Evolutionary conservation across 35 echinoderm and acorn worm species (phyloP), one percentile per base, ranked within the genome.

Genomic region (Hemicentrotus pulcherrimus): DNA sequence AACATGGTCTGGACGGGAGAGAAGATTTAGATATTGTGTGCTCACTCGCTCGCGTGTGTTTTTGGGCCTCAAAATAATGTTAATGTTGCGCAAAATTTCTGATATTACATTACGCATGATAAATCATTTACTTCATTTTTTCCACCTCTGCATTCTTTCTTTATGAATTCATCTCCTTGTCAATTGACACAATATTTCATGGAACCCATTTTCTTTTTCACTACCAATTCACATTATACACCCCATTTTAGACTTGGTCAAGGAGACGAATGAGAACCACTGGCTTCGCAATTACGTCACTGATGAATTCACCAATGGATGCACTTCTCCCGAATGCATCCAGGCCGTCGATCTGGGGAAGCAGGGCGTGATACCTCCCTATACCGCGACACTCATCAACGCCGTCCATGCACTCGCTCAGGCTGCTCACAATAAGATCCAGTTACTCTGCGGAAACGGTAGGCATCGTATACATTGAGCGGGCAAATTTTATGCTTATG

Each of bases 271-370:
- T 28, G 46, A 93, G 48, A 93, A 58, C 91, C 48, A 93, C 46
- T 93, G 91, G 91, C 91, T 93, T 31, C 91, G 47, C 12, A 93
- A 93, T 31, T 93, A 93, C 91, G 46, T 93, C 91, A 31, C 46
- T 2, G 11, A 93, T 31, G 46, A 93, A 31, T 58, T 93, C 9
- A 47, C 91, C 48, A 47, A 58, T 48, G 91, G 91, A 5, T 93
- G 91, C 46, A 31, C 46, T 16, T 28, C 91, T 47, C 11, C 91
- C 16, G 46, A 93, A 58, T 93, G 91, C 48, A 31, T 93, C 16
- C 3, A 48, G 14, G 12, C 15, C 30, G 48, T 93, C 46, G 91
- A 93, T 31, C 48, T 93, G 24, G 91, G 91, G 46, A 93, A 22
- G 28, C 91, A 93, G 46, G 91, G 46, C 5, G 32, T 32, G 11